A percentile compares a stretch with the other conserved stretches of the same genome.
Conservation (phyloP, 2,113 vertebrate species). For the Pygoscelis antarcticus region DNA sequence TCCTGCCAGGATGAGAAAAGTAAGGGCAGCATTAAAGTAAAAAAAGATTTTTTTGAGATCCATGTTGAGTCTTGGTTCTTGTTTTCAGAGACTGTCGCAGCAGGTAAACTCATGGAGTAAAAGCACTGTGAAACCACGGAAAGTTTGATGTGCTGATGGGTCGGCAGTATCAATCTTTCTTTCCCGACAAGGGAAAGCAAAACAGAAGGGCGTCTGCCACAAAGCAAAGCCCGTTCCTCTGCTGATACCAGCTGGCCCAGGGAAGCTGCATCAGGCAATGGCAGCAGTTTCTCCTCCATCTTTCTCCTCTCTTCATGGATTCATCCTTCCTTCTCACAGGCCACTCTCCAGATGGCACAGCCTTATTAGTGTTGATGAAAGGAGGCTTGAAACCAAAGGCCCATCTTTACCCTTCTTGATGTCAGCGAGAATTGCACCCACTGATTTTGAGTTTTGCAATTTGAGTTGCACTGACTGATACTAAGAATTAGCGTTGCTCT, state of each 20-base stretch:
- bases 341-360: neutral
- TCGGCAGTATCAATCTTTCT: neutral
- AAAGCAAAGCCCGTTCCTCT: neutral
- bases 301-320: neutral
- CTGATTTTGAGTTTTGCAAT: neutral
- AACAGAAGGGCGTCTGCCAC: neutral
- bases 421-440: neutral
- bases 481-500: neutral
- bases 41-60: neutral
- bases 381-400: neutral
- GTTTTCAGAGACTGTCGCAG: neutral
- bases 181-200: neutral
- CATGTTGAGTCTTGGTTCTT: neutral
- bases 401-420: neutral
- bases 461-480: neutral
- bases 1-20: neutral
- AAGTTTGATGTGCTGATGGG: neutral
- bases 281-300: neutral
- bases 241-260: neutral
- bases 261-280: neutral
- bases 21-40: neutral
- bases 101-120: neutral
- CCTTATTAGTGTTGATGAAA: fast-evolving
- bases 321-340: neutral
- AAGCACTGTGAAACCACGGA: neutral